phyloP scores from a whole-genome alignment of 2,113 vertebrate species.

The Prionailurus viverrinus region DNA sequence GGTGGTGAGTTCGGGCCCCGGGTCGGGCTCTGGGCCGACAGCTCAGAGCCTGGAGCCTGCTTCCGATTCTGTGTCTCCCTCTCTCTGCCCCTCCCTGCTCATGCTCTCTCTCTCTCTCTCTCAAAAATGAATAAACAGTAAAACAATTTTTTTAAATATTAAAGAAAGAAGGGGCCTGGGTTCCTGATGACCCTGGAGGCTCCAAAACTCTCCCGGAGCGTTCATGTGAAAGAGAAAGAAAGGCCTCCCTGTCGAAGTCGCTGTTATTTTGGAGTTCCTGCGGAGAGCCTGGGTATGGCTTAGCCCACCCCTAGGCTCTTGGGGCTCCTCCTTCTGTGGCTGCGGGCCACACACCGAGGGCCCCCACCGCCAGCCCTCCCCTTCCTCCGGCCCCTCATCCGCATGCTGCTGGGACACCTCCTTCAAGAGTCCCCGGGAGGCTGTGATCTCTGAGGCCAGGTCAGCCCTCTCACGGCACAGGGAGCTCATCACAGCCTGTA shows the following conservation, averaged over 20 bases:
- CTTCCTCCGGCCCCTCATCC: neutral
- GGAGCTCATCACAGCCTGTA: neutral
- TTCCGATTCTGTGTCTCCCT: no score
- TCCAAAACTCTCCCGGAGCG: neutral
- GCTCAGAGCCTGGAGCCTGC: no score
- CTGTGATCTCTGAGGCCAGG: neutral
- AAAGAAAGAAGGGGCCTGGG: neutral
- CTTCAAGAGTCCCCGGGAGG: neutral
- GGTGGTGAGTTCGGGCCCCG: no score
- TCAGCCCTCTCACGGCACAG: neutral
- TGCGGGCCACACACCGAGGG: fast-evolving
- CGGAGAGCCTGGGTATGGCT: no score
- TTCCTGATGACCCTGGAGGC: neutral
- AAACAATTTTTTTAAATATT: no score
- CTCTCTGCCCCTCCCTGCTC: no score
- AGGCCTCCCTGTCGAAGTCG: neutral
- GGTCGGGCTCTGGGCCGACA: no score
- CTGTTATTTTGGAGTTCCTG: neutral
- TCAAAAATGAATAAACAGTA: no score
- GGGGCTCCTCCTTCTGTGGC: no score
- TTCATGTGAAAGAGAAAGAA: neutral
- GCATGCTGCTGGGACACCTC: neutral
- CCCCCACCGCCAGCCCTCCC: neutral
- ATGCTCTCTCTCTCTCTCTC: no score
- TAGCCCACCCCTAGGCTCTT: neutral